These are phyloP conservation scores for Threskiornis aethiopicus DNA, from an alignment of 2,797 vertebrate genomes.

Conservation along the genomic window DNA sequence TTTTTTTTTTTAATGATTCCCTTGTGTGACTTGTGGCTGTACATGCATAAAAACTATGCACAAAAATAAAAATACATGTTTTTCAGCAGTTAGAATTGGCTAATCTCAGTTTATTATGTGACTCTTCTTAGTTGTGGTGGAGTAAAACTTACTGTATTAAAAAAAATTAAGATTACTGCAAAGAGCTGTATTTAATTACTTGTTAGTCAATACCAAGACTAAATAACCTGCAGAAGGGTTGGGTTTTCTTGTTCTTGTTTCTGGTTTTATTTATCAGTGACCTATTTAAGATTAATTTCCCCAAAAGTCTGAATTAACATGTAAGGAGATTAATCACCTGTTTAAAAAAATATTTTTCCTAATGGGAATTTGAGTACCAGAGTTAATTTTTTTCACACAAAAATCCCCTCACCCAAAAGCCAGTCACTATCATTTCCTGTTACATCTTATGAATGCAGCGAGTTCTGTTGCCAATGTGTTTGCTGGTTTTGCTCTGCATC, in stretches of 20 bases:
- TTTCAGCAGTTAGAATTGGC: slow-evolving; percentile 44
- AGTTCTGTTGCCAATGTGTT: slow-evolving; percentile 40
- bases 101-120: slow-evolving; percentile 27
- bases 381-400: background rate
- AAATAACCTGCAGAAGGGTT: slow-evolving; percentile 36
- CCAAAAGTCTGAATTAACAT: slow-evolving; percentile 1
- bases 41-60: background rate
- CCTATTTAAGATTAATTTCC: background rate
- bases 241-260: background rate
- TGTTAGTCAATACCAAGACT: slow-evolving; percentile 39
- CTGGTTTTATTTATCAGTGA: slow-evolving; percentile 33
- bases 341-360: background rate
- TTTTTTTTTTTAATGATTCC: background rate
- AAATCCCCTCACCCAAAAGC: background rate
- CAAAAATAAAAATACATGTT: slow-evolving; percentile 26
- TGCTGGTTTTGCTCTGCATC: slow-evolving; percentile 37
- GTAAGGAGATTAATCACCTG: background rate
- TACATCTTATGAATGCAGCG: background rate
- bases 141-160: background rate
- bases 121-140: slow-evolving; percentile 27
- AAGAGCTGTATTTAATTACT: slow-evolving; percentile 61
- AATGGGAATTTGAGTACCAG: background rate
- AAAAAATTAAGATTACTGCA: slow-evolving; percentile 42
- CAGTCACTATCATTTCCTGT: slow-evolving; percentile 20
- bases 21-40: background rate